Conservation (phyloP, 2,797 vertebrate genomes). For the Gambelia wislizenii region DNA sequence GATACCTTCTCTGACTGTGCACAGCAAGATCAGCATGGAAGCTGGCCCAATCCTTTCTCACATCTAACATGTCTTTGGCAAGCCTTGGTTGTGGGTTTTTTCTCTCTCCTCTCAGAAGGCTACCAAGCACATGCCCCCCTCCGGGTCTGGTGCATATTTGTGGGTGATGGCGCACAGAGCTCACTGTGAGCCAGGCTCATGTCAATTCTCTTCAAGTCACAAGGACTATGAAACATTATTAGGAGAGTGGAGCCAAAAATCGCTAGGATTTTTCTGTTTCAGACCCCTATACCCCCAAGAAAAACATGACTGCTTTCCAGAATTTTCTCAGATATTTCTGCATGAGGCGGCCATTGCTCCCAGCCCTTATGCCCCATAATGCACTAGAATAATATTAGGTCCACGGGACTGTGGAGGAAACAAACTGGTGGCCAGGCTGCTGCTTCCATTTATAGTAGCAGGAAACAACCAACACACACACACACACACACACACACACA, state of each 20-base stretch:
- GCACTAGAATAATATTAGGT: background rate
- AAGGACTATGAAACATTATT: background rate
- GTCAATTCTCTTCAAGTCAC: background rate
- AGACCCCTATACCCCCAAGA: background rate
- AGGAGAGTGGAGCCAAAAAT: background rate
- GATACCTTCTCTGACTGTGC: background rate
- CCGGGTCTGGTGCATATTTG: background rate
- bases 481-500: too few species aligned
- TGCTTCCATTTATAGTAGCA: background rate
- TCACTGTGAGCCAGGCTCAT: too few species aligned
- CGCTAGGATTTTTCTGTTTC: background rate
- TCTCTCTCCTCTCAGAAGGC: background rate
- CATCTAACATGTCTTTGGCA: too few species aligned
- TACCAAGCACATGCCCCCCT: background rate
- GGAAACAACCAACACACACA: background rate
- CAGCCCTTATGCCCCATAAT: too few species aligned
- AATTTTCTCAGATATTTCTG: background rate
- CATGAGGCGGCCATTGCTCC: background rate
- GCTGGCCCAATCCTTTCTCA: background rate
- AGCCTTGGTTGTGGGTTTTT: background rate
- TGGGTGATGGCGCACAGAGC: background rate
- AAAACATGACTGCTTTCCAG: background rate
- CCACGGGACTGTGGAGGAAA: background rate
- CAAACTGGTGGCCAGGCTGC: background rate
- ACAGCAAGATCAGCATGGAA: background rate